A percentile compares a stretch with the other conserved stretches of the same genome.
phyloP scores from a whole-genome alignment of 2,888 invertebrate genomes.

The Xylocampa areola region DNA sequence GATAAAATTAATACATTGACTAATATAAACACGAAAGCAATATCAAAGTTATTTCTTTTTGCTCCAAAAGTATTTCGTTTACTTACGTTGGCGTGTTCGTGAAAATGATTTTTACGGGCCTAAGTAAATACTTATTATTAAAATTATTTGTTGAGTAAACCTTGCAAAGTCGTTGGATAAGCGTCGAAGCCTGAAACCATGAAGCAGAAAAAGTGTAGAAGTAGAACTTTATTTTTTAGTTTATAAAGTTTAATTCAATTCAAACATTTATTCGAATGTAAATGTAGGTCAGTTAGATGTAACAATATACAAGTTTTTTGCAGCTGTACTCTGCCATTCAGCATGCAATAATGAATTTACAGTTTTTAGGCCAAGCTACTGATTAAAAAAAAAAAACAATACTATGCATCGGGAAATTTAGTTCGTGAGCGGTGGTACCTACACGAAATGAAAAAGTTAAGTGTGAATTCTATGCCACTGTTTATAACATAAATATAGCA shows the following conservation, averaged over 20 bases:
- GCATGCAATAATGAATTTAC: too few species aligned
- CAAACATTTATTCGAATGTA: too few species aligned
- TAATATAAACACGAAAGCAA: constrained; percentile 18
- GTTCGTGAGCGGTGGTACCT: too few species aligned
- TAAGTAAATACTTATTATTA: constrained; percentile 56
- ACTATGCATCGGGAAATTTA: too few species aligned
- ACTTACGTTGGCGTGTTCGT: constrained; percentile 24
- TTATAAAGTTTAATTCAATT: background rate
- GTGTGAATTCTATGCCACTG: too few species aligned
- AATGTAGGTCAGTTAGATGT: too few species aligned
- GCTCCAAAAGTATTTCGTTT: constrained; percentile 32
- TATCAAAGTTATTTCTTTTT: constrained; percentile 14
- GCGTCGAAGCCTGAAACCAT: constrained; percentile 4
- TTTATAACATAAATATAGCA: too few species aligned
- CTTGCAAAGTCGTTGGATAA: constrained; percentile 30
- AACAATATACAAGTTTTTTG: too few species aligned
- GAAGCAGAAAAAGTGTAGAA: constrained; percentile 26
- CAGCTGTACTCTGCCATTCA: too few species aligned
- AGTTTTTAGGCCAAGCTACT: too few species aligned
- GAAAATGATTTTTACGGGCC: constrained; percentile 49
- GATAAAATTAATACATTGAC: constrained; percentile 6
- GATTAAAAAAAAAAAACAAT: too few species aligned
- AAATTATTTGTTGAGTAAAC: constrained; percentile 54
- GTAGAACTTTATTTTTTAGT: constrained; percentile 2
- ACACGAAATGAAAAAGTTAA: too few species aligned